These are phyloP conservation scores for Xiphophorus birchmanni DNA, from an alignment of 2,797 vertebrate species.

Conservation along the genomic window DNA sequence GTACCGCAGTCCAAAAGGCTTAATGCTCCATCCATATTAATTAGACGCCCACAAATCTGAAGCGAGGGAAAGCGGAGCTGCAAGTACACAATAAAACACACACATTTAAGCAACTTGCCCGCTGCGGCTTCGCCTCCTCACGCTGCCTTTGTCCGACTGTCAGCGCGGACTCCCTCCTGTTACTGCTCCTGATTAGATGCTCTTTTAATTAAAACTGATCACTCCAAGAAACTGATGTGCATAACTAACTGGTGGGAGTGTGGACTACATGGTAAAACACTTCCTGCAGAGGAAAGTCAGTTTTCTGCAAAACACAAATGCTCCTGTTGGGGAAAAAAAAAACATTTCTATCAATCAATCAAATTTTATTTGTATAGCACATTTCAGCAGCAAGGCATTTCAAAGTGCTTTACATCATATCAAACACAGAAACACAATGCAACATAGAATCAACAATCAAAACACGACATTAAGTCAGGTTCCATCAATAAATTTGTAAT, in stretches of 20 bases:
- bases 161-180: conserved; percentile 63
- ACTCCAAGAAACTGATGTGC: conserved; percentile 99
- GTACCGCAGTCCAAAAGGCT: conserved; percentile 97
- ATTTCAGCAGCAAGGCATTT: too few species aligned
- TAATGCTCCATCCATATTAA: conserved; percentile 99
- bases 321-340: not conserved
- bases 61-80: conserved; percentile 78
- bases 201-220: conserved; percentile 99
- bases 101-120: conserved; percentile 82
- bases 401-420: too few species aligned
- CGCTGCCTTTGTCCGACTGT: conserved; percentile 43
- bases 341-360: not conserved
- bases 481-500: too few species aligned
- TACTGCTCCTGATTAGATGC: conserved; percentile 93
- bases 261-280: conserved; percentile 85
- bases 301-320: not conserved
- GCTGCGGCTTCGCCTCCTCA: conserved; percentile 81
- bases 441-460: too few species aligned
- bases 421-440: too few species aligned
- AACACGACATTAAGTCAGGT: too few species aligned
- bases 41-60: conserved; percentile 96
- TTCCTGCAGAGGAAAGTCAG: conserved; percentile 73
- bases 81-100: conserved; percentile 13
- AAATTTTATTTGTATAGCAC: too few species aligned
- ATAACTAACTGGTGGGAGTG: conserved; percentile 95